These are phyloP conservation scores for Charadrius vociferus DNA, from an alignment of 2,113 vertebrate genomes.

Conservation along the genomic window DNA sequence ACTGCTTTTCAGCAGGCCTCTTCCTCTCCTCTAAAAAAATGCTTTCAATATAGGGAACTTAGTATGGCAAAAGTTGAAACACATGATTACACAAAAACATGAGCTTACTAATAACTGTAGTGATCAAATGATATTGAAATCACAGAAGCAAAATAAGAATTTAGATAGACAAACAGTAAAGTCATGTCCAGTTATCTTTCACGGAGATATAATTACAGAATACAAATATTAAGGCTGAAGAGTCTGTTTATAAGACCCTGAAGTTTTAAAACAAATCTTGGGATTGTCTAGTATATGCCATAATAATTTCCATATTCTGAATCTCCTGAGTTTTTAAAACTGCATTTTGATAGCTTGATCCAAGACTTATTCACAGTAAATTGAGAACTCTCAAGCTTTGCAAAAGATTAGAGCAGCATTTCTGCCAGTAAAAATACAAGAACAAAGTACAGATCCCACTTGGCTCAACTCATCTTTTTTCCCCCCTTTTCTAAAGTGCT, in stretches of 20 bases:
- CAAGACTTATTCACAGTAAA: slow-evolving; percentile 21
- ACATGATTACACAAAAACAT: neutral
- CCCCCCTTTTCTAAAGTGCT: neutral
- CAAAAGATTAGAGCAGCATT: neutral
- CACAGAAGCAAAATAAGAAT: neutral
- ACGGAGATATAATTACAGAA: neutral
- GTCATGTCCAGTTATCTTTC: neutral
- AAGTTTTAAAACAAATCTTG: slow-evolving; percentile 35
- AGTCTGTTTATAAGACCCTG: neutral
- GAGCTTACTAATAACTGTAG: neutral
- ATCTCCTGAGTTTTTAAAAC: neutral
- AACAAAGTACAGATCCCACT: slow-evolving; percentile 29
- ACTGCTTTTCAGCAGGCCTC: neutral
- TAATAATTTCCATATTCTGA: slow-evolving; percentile 36
- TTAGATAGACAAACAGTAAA: neutral
- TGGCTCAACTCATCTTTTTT: neutral
- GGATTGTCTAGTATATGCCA: neutral
- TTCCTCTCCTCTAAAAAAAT: neutral
- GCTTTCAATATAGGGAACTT: neutral
- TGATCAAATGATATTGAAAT: neutral
- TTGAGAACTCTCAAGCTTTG: neutral
- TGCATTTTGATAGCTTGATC: slow-evolving; percentile 21
- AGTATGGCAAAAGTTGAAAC: neutral
- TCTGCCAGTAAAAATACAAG: slow-evolving; percentile 46
- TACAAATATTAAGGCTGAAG: neutral